Evolutionary conservation across 2,888 invertebrate genomes (phyloP), one percentile per base, ranked within the genome.

Genomic region (Nemurella pictetii): DNA sequence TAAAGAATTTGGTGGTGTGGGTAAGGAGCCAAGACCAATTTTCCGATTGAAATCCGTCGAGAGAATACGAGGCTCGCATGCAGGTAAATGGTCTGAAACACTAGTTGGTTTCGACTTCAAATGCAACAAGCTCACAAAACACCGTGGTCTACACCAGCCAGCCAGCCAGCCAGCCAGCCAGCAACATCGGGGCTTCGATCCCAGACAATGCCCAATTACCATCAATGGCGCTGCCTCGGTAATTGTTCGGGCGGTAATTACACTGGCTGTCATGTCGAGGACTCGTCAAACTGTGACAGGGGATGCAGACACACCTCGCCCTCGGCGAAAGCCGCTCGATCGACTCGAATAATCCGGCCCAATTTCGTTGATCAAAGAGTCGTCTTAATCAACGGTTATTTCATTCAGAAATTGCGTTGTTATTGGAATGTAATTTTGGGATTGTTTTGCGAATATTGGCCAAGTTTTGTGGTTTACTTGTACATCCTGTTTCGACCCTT

Each of bases 221-320:
- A 72, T 82, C 72, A 29, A 27, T 72, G 82, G 82, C 55, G 82
- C 55, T 82, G 29, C 4, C 15, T n/a, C 12, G 55, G 85, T 83
- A 85, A 85, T 84, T 83, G 84, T 80, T 84, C 80, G 83, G 12
- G 73, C 72, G 83, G 80, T 84, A 84, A 86, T 84, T 85, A 85
- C 84, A 83, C 36, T 72, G 80, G 86, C 86, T 85, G 86, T 86
- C 86, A 86, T 55, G 85, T 55, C 28, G 80, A 28, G 78, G 80
- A 75, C 84, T 82, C 85, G 86, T 86, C 86, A 86, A 84, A 81
- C 83, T 72, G 83, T 86, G 86, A 86, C 86, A 86, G 86, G 84
- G 55, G 77, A 73, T 30, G 30, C 82, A 90, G 90, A 84, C 89
- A 89, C 85, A 35, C 26, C 55, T 29, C 5, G 55, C 82, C 36